Conservation (phyloP, 2,888 invertebrate species). For the Lycophotia porphyrea region DNA sequence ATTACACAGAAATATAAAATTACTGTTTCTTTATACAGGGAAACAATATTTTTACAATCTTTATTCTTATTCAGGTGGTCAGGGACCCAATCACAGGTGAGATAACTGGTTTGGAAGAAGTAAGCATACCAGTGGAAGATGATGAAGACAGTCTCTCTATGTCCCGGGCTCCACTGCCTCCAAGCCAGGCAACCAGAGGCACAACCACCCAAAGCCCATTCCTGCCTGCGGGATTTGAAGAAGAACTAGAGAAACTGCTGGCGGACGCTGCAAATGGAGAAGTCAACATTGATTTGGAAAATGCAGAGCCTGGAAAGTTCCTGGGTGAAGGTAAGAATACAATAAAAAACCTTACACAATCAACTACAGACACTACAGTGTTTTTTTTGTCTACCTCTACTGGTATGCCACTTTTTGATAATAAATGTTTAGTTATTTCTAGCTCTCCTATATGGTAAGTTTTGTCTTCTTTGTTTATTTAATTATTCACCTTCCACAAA, state of each 20-base stretch:
- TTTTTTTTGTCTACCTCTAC: background rate
- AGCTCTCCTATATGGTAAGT: background rate
- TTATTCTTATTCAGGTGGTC: slow-evolving; percentile 86
- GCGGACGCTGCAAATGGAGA: slow-evolving; percentile 79
- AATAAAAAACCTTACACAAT: background rate
- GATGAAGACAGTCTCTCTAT: slow-evolving; percentile 92
- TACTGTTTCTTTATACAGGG: background rate
- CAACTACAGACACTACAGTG: too few species aligned
- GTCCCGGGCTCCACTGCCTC: slow-evolving; percentile 93
- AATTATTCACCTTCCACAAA: background rate
- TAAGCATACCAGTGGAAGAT: slow-evolving; percentile 87
- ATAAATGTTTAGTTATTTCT: slow-evolving; percentile 11
- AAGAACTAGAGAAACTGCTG: slow-evolving; percentile 87
- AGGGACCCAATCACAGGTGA: slow-evolving; percentile 94
- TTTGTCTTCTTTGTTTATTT: background rate
- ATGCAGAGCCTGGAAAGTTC: slow-evolving; percentile 85
- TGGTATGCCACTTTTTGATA: background rate
- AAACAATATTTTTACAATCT: background rate
- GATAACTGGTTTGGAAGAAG: slow-evolving; percentile 91
- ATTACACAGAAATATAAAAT: background rate
- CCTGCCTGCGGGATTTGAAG: slow-evolving; percentile 95
- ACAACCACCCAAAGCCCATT: slow-evolving; percentile 95
- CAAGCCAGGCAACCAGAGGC: slow-evolving; percentile 93
- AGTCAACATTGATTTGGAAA: slow-evolving; percentile 83
- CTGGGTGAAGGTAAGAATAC: slow-evolving; percentile 85